Evolutionary conservation across 2,888 invertebrate genomes (phyloP), one percentile per base, ranked within the genome.

Genomic region (Idaea straminata): DNA sequence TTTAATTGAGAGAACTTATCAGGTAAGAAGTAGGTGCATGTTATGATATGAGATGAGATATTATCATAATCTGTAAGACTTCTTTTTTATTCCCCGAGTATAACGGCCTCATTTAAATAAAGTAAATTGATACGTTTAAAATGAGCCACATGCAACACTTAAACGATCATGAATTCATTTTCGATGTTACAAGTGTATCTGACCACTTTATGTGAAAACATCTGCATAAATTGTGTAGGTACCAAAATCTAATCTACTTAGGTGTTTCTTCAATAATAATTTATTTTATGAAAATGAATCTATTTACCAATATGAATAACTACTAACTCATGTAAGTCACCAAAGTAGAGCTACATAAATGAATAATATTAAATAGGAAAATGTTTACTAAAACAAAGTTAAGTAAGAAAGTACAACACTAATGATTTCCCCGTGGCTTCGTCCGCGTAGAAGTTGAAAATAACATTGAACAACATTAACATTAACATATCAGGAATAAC

Each of bases 1-100:
- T 70, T 62, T 65, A 62, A 63, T 47, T 47, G 47, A 63, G 25
- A 25, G 25, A 25, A 25, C 2, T 25, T 66, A 68, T 66, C 67
- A 59, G 67, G 16, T 64, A 64, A 61, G n/a, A 67, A 64, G 64
- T 62, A 7, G 6, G 13, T 6, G 1, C 47, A 47, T 13, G 10
- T 47, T 10, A 0, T 47, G 4, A 47, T 38, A 38, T 4, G n/a
- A 38, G 38, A 4, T 36, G 10, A n/a, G 36, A 36, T 36, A 36
- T 36, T 47, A 10, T 47, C n/a, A 38, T 35, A 35, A 47, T 47
- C 6, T 10, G 47, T 47, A 47, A 13, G 47, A 47, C 13, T 47
- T 47, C 5, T 4, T 47, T 47, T 47, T 47, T 13, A 47, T 47
- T 47, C 47, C 13, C 13, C 47, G 13, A 47, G 47, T 47, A 47